phyloP scores from a whole-genome alignment of 2,797 vertebrate genomes.

The Hozukius guyotensis region DNA sequence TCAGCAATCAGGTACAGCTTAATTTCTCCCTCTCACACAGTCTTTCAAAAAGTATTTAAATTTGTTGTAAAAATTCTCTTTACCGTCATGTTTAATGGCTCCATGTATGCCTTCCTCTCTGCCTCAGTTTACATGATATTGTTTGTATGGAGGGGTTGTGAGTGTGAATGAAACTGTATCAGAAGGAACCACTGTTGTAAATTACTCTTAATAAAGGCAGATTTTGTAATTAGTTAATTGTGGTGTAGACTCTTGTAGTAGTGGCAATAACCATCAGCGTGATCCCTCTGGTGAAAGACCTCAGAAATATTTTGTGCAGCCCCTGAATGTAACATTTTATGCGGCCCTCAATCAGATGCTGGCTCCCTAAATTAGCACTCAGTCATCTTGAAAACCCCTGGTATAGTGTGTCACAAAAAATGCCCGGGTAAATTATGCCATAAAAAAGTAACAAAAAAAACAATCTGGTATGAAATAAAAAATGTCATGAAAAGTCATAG shows the following conservation, averaged over 20 bases:
- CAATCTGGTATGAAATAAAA: too few species aligned
- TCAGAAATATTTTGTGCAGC: too few species aligned
- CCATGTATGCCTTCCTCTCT: constrained; percentile 42
- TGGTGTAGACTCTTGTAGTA: background rate
- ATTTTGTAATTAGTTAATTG: constrained; percentile 65
- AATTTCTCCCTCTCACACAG: background rate
- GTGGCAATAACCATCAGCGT: background rate
- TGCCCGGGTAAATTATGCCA: too few species aligned
- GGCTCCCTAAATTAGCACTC: too few species aligned
- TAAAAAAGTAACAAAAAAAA: too few species aligned
- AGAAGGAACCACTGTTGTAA: constrained; percentile 79
- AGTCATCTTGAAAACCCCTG: too few species aligned
- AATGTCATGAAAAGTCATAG: too few species aligned
- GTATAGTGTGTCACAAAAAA: too few species aligned
- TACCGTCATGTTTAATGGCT: constrained; percentile 27
- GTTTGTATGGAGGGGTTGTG: constrained; percentile 55
- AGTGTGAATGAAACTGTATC: constrained; percentile 64
- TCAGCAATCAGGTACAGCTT: constrained; percentile 67
- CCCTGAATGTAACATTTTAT: too few species aligned
- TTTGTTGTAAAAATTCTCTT: constrained; percentile 13
- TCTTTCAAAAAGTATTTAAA: constrained; percentile 50
- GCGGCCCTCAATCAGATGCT: too few species aligned
- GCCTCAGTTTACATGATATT: constrained; percentile 61
- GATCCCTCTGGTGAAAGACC: background rate
- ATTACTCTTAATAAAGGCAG: constrained; percentile 79